Conservation (phyloP, 2,888 invertebrate species). For the Adelognathus sp. region DNA sequence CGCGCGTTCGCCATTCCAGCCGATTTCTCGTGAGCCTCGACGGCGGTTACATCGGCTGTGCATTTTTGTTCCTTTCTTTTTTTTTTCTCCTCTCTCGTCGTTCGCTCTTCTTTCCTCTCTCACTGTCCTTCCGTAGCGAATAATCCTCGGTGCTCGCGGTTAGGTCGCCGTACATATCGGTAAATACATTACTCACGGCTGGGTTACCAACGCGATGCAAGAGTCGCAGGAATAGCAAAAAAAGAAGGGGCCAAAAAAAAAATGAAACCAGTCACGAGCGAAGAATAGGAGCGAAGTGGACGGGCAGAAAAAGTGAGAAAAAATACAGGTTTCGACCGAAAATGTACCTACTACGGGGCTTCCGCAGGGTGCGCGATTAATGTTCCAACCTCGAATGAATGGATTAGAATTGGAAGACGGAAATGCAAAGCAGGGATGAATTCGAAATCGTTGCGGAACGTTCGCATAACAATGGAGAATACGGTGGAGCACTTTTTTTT, state of each 20-base stretch:
- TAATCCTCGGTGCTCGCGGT: constrained; percentile 53
- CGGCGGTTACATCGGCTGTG: constrained; percentile 15
- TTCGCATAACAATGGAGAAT: constrained; percentile 41
- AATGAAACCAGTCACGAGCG: not conserved
- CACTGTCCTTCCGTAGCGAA: constrained; percentile 33
- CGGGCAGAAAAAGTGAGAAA: not conserved
- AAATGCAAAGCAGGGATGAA: constrained; percentile 49
- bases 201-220: constrained; percentile 38
- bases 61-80: constrained; percentile 6
- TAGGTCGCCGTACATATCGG: constrained; percentile 55
- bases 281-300: not conserved
- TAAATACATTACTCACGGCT: constrained; percentile 58
- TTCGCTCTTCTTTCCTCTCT: constrained; percentile 15
- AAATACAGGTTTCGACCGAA: constrained; percentile 5
- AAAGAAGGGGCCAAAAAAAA: constrained; percentile 29
- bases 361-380: constrained; percentile 47
- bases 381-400: constrained; percentile 50
- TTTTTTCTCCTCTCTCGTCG: not conserved
- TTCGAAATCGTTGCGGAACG: constrained; percentile 31
- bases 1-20: constrained; percentile 49
- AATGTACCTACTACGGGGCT: constrained; percentile 36
- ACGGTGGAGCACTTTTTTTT: not conserved
- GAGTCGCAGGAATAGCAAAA: constrained; percentile 25
- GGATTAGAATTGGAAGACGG: constrained; percentile 53
- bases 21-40: constrained; percentile 53